Base-by-base conservation (phyloP, 2,113 vertebrate genomes). In the Neodontobutis hainanensis region DNA sequence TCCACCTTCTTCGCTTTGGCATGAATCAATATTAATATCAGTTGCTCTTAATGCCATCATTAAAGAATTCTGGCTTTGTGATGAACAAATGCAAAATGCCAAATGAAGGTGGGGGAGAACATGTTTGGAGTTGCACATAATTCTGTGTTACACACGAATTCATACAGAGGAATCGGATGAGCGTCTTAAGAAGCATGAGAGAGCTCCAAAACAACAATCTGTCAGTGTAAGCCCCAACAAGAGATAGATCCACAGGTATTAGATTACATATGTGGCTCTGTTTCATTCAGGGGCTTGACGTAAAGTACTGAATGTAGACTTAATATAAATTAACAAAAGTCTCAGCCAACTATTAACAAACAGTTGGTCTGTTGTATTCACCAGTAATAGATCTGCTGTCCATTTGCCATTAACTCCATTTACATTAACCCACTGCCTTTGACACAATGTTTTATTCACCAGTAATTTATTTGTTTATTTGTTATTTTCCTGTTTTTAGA, bases 261-360 rank as follows among this genome's bases (percentile, higher is more conserved):
- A 77, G 71, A 82, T 78, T 64, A 77, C 76, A 69, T 74, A 81
- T 83, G 85, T 84, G 82, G 73, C 66, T 85, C 80, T 69, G 49
- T 69, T 69, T 64, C 77, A 47, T 75, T 75, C 14, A 12, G 6
- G 9, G 34, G 14, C 35, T 55, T 55, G 35, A 35, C 51, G n/a
- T 8, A 55, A 55, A 12, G 9, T 6, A 16, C 48, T 55, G 0
- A 36, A 36, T n/a, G 34, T 14, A 14, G 34, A 55, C 11, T n/a
- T 36, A 1, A 15, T 15, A n/a, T 9, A 10, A 5, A 46, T n/a
- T 19, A 27, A 19, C 48, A 27, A 11, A 16, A 19, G 4, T 4
- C 8, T 8, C 35, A 55, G n/a, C 38, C 38, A 3, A 5, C 38
- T 40, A 27, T 27, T 27, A 27, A 27, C 19, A 27, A 27, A 27